A percentile compares a stretch with the other conserved stretches of the same genome.
These are phyloP conservation scores for Trissolcus brochymenae DNA, from an alignment of 2,888 invertebrate genomes.

Conservation along the genomic window DNA sequence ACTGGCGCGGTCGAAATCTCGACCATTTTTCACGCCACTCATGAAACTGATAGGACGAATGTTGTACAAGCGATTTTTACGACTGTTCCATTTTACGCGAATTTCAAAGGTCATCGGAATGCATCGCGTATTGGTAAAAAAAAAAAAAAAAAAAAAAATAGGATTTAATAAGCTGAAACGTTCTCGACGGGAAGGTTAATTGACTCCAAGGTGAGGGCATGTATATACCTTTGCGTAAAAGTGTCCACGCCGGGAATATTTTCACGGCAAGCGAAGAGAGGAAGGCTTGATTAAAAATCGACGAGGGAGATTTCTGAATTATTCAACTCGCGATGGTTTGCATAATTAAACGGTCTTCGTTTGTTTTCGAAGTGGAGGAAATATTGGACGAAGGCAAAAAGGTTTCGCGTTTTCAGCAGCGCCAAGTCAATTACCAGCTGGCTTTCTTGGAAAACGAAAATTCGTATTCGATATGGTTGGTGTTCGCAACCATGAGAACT, in stretches of 20 bases:
- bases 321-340: constrained; percentile 19
- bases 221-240: constrained; percentile 33
- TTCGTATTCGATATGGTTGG: not conserved
- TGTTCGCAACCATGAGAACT: not conserved
- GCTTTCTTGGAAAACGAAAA: constrained; percentile 6
- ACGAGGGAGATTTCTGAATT: constrained; percentile 15
- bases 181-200: constrained; percentile 38
- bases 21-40: no score
- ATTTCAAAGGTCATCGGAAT: no score
- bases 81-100: no score
- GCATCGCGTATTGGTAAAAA: not conserved
- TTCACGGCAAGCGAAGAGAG: constrained; percentile 11
- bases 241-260: constrained; percentile 27
- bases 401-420: constrained; percentile 1
- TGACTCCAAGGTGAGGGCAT: constrained; percentile 27
- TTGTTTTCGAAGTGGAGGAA: constrained; percentile 2
- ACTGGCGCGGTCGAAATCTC: no score
- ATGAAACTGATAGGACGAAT: no score
- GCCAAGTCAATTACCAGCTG: constrained; percentile 5
- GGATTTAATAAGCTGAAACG: constrained; percentile 24
- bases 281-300: constrained; percentile 30
- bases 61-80: no score
- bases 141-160: constrained; percentile 13
- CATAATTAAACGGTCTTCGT: constrained; percentile 25
- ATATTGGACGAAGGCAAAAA: constrained; percentile 1